Percentiles rank a stretch among this genome's conserved stretches.
Conservation (phyloP, 2,888 invertebrate genomes). For the Cheiracanthium punctorium region DNA sequence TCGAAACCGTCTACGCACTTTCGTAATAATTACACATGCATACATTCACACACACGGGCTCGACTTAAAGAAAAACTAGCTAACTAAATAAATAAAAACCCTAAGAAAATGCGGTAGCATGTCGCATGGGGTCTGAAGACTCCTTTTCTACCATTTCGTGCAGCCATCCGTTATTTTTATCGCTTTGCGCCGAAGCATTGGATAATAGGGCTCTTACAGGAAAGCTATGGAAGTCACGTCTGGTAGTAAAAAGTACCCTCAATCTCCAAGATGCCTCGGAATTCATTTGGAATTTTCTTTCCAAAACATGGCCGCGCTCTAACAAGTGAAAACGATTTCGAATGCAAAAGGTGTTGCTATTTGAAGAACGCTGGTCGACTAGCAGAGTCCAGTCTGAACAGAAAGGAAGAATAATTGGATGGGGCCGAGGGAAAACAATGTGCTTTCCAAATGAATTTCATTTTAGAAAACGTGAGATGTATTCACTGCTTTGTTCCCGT, state of each 20-base stretch:
- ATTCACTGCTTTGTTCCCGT: too few relatives aligned
- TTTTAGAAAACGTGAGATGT: neutral
- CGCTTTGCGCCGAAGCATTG: slow-evolving; percentile 31
- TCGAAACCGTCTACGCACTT: neutral
- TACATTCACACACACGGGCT: neutral
- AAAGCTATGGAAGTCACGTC: slow-evolving; percentile 54
- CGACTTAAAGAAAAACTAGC: too few relatives aligned
- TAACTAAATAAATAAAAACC: neutral
- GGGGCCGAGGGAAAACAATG: neutral
- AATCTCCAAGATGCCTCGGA: slow-evolving; percentile 48
- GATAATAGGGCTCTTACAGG: slow-evolving; percentile 47
- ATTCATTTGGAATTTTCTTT: slow-evolving; percentile 59
- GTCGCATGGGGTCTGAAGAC: slow-evolving; percentile 10
- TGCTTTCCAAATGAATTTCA: slow-evolving; percentile 6
- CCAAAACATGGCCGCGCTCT: slow-evolving; percentile 41
- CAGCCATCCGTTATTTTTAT: slow-evolving; percentile 48
- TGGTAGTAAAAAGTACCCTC: slow-evolving; percentile 45
- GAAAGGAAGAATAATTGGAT: slow-evolving; percentile 11
- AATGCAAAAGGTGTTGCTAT: slow-evolving; percentile 54
- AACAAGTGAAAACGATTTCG: slow-evolving; percentile 56
- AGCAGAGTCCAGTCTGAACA: neutral
- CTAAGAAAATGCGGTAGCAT: slow-evolving; percentile 19
- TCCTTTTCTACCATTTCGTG: slow-evolving; percentile 18
- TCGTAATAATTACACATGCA: neutral
- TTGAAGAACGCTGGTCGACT: slow-evolving; percentile 32